Percentiles rank a stretch among this genome's conserved stretches.
Conservation (phyloP, 1,140 invertebrate genomes). For the Heliconius congener region DNA sequence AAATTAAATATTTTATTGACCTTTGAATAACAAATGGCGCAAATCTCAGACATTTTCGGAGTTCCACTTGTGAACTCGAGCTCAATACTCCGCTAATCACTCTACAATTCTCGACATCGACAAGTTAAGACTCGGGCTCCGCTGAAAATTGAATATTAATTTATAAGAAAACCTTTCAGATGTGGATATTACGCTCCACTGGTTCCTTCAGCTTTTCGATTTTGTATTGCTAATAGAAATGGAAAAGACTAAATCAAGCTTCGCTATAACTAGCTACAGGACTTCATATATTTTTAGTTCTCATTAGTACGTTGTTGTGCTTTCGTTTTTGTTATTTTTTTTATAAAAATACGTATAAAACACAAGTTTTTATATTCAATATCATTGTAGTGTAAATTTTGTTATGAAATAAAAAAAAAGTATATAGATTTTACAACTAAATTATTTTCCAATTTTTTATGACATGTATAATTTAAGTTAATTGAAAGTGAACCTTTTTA, state of each 20-base stretch:
- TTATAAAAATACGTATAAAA: too few species aligned
- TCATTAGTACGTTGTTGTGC: background rate
- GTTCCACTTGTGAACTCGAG: constrained; percentile 40
- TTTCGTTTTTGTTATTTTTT: background rate
- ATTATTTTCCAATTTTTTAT: too few species aligned
- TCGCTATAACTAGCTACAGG: background rate
- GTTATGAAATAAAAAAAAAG: too few species aligned
- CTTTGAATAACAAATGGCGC: constrained; percentile 18
- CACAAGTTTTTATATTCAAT: background rate
- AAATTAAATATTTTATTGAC: constrained; percentile 17
- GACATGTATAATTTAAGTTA: too few species aligned
- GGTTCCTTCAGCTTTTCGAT: constrained; percentile 35
- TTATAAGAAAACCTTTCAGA: constrained; percentile 53
- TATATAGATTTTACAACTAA: too few species aligned
- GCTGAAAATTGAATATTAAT: constrained; percentile 59
- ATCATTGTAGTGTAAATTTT: background rate
- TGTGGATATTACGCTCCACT: constrained; percentile 38
- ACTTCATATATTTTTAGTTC: constrained; percentile 12
- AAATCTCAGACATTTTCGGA: constrained; percentile 29
- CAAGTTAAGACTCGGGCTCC: constrained; percentile 49
- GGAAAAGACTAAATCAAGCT: constrained; percentile 33
- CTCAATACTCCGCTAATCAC: constrained; percentile 46
- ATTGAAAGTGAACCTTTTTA: too few species aligned
- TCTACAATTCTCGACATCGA: constrained; percentile 50
- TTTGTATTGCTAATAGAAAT: constrained; percentile 31